Percentiles rank a stretch among this genome's conserved stretches.
Conservation (phyloP, 1,140 invertebrate species). For the Dufourea novaeangliae region DNA sequence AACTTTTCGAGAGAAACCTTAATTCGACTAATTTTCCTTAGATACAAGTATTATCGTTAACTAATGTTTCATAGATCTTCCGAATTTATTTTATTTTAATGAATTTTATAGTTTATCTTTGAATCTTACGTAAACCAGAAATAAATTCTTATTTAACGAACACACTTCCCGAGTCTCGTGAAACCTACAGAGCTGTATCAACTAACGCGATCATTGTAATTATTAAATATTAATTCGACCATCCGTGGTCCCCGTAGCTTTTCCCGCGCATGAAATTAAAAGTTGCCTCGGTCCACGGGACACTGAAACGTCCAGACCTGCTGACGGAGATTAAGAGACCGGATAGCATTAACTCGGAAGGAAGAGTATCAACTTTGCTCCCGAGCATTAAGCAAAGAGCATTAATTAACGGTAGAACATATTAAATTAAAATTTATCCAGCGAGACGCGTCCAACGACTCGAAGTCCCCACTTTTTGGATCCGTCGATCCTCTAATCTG, state of each 20-base stretch:
- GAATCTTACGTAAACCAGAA: no score
- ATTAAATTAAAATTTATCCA: neutral
- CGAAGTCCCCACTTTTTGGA: no score
- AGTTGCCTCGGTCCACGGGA: neutral
- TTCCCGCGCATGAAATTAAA: slow-evolving; percentile 3
- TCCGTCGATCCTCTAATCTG: no score
- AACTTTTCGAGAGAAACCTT: no score
- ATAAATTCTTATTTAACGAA: no score
- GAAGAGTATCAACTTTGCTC: slow-evolving; percentile 11
- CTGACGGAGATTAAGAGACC: slow-evolving; percentile 11
- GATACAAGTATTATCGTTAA: no score
- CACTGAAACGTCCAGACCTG: neutral
- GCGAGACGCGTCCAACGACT: no score
- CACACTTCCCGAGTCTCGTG: neutral
- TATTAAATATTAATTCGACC: neutral
- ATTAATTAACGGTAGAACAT: slow-evolving; percentile 16
- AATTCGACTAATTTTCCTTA: no score
- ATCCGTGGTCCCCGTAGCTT: neutral
- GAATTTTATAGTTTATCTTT: no score
- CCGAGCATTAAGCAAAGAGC: slow-evolving; percentile 11
- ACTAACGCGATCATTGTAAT: neutral
- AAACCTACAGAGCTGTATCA: neutral
- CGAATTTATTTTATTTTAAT: no score
- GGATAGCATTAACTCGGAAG: slow-evolving; percentile 9
- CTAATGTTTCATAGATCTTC: no score